These are phyloP conservation scores for Lanius ludovicianus DNA, from an alignment of 2,113 vertebrate genomes.

Conservation along the genomic window DNA sequence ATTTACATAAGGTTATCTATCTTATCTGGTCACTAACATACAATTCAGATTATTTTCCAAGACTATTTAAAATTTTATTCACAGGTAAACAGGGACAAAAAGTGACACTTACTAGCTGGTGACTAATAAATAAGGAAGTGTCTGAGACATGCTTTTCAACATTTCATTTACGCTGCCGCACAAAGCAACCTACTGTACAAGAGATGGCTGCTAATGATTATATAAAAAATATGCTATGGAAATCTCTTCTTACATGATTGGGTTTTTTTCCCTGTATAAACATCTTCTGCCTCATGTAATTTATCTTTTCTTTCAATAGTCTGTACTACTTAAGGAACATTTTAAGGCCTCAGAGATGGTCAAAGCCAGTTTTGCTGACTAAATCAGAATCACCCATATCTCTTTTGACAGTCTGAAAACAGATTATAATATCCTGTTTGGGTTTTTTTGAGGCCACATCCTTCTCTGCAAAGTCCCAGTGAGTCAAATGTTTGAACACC, in stretches of 20 bases:
- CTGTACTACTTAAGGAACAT: neutral
- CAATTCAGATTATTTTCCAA: neutral
- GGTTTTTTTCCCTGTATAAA: neutral
- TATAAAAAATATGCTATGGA: neutral
- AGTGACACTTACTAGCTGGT: neutral
- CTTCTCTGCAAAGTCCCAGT: neutral
- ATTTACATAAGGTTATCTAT: neutral
- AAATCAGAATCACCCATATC: neutral
- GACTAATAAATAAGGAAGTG: neutral
- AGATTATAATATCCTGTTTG: neutral
- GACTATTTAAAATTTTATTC: neutral
- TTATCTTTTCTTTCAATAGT: neutral
- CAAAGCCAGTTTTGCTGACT: neutral
- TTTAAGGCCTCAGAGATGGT: neutral
- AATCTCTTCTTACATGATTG: neutral
- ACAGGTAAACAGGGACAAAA: neutral
- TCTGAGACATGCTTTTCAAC: neutral
- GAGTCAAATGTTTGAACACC: neutral
- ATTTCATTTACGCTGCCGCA: neutral
- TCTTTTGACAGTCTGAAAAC: neutral
- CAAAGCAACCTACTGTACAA: neutral
- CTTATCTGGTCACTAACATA: neutral
- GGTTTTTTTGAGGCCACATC: neutral
- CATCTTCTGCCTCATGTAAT: neutral
- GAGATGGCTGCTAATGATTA: neutral